Evolutionary conservation across 2,888 invertebrate species (phyloP).

Genomic region (Drosophila lacicola): DNA sequence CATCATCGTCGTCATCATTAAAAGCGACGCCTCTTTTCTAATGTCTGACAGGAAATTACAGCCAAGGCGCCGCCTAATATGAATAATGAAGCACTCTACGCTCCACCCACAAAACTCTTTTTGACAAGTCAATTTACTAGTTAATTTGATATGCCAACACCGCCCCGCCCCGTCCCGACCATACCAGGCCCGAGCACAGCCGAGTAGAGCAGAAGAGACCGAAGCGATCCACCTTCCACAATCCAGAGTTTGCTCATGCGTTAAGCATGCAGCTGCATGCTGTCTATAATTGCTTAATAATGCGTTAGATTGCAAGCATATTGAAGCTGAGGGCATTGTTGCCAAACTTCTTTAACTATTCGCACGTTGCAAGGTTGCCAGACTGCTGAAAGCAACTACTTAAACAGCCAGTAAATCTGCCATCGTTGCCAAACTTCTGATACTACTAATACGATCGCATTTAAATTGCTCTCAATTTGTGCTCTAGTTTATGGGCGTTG

Average conservation of each 20-base stretch:
- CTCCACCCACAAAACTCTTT: slow-evolving; percentile 44
- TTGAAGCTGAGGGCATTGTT: slow-evolving; percentile 16
- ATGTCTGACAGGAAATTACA: slow-evolving; percentile 50
- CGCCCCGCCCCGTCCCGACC: slow-evolving; percentile 3
- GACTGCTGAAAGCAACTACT: no score
- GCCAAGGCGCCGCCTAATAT: slow-evolving; percentile 20
- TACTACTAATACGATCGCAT: no score
- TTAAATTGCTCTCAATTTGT: no score
- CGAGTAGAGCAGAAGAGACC: background rate
- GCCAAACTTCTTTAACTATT: slow-evolving; percentile 3
- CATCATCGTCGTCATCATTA: slow-evolving; percentile 33
- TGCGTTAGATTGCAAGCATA: slow-evolving; percentile 31
- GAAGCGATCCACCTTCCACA: slow-evolving; percentile 1
- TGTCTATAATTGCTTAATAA: slow-evolving; percentile 59
- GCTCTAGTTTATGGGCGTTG: no score
- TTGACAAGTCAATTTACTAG: slow-evolving; percentile 82
- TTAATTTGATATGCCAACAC: slow-evolving; percentile 77
- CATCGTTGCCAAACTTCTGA: no score
- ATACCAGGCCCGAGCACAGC: background rate
- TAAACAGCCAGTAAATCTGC: no score
- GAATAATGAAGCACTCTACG: slow-evolving; percentile 48
- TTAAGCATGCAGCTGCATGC: slow-evolving; percentile 15
- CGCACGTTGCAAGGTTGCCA: slow-evolving; percentile 2
- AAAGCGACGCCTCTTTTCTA: slow-evolving; percentile 37
- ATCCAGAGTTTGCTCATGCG: slow-evolving; percentile 19